Evolutionary conservation across 2,888 invertebrate species (phyloP).

Genomic region (Gibbula magus): DNA sequence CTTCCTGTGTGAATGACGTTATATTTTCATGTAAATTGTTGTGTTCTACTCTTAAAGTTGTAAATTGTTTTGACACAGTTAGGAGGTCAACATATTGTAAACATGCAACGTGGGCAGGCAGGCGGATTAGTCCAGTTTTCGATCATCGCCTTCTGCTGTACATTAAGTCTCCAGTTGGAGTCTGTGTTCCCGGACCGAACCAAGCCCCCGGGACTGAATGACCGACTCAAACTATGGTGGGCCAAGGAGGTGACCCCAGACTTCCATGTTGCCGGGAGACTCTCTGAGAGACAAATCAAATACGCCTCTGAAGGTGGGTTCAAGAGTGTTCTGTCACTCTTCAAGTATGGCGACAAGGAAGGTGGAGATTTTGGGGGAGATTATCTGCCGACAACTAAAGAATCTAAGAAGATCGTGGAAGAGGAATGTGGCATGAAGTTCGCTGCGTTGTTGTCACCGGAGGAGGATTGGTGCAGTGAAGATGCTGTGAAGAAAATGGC

Average conservation of each 20-base stretch:
- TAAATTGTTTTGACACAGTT: no score
- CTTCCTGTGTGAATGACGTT: no score
- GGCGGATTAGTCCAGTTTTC: no score
- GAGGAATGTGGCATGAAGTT: conserved; percentile 54
- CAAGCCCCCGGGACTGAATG: conserved; percentile 53
- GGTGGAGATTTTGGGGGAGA: conserved; percentile 55
- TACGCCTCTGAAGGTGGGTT: conserved; percentile 68
- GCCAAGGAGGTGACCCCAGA: conserved; percentile 65
- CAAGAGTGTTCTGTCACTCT: conserved; percentile 62
- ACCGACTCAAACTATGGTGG: conserved; percentile 68
- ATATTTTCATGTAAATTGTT: no score
- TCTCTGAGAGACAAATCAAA: conserved; percentile 64
- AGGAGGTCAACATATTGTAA: no score
- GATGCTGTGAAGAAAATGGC: conserved; percentile 58
- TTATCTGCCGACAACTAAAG: conserved; percentile 52
- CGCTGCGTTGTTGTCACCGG: conserved; percentile 50
- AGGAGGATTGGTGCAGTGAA: conserved; percentile 58
- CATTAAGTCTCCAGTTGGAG: not conserved
- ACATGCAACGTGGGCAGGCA: no score
- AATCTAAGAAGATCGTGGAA: conserved; percentile 47
- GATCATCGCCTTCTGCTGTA: no score
- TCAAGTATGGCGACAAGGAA: conserved; percentile 43
- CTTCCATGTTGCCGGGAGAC: conserved; percentile 61
- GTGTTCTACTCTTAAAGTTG: no score
- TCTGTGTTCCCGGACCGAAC: conserved; percentile 37